These are phyloP conservation scores for Bombus sibiricus DNA, from an alignment of 1,140 invertebrate species.

Conservation along the genomic window DNA sequence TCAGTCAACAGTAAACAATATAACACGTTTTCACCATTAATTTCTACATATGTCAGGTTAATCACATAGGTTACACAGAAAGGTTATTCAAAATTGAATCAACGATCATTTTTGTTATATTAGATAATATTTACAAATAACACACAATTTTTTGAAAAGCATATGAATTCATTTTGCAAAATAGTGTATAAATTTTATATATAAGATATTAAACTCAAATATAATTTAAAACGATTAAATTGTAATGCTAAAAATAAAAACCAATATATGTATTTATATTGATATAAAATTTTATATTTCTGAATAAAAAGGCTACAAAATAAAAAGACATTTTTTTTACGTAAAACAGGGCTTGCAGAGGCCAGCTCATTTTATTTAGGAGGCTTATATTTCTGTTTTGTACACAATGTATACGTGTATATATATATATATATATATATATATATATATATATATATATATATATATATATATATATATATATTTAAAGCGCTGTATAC, in stretches of 20 bases:
- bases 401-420: slow-evolving; percentile 36
- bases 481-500: slow-evolving; percentile 29
- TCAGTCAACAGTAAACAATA: neutral
- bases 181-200: no score
- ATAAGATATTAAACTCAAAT: neutral
- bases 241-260: neutral
- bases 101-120: no score
- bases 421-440: neutral
- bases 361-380: slow-evolving; percentile 53
- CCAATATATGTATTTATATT: neutral
- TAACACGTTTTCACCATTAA: neutral
- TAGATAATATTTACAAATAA: no score
- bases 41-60: no score
- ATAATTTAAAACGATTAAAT: slow-evolving; percentile 1
- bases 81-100: no score
- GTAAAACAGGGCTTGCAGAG: slow-evolving; percentile 49
- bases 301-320: neutral
- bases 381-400: slow-evolving; percentile 29
- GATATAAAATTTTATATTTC: neutral
- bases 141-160: no score
- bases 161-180: no score
- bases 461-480: slow-evolving; percentile 7
- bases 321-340: slow-evolving; percentile 20
- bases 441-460: neutral
- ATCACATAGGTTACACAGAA: no score